Percentiles rank a stretch among this genome's conserved stretches.
These are phyloP conservation scores for Xyrichtys novacula DNA, from an alignment of 2,797 vertebrate species.

Conservation along the genomic window DNA sequence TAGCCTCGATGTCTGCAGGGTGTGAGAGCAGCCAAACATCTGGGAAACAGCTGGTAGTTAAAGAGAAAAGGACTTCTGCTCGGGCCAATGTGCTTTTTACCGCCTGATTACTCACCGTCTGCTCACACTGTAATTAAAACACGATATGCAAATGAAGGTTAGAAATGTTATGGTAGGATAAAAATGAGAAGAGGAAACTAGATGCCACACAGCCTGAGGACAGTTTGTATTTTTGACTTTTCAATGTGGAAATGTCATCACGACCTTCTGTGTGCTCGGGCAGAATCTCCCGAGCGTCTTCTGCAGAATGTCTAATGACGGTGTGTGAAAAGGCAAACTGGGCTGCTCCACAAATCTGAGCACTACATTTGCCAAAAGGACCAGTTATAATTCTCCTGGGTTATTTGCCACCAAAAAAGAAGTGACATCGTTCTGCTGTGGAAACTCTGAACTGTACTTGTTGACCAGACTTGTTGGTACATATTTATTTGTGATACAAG, in stretches of 20 bases:
- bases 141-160: constrained; percentile 21
- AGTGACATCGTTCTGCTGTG: no score
- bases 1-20: constrained; percentile 63
- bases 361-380: no score
- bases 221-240: neutral
- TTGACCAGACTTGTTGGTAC: no score
- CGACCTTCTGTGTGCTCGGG: neutral
- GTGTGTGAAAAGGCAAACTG: no score
- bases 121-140: constrained; percentile 34
- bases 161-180: constrained; percentile 15
- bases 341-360: no score
- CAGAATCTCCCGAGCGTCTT: neutral
- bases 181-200: neutral
- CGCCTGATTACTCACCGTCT: constrained; percentile 17
- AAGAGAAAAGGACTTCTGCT: constrained; percentile 39
- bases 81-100: constrained; percentile 24
- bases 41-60: constrained; percentile 76
- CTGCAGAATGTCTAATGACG: neutral
- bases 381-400: no score
- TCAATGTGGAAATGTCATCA: neutral
- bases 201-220: neutral
- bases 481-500: no score
- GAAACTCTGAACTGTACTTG: no score
- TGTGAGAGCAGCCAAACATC: constrained; percentile 74
- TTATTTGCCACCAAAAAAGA: no score